Percentiles rank a stretch among this genome's conserved stretches.
Conservation (phyloP, 2,888 invertebrate genomes). For the Mesopsocus fuscifrons region DNA sequence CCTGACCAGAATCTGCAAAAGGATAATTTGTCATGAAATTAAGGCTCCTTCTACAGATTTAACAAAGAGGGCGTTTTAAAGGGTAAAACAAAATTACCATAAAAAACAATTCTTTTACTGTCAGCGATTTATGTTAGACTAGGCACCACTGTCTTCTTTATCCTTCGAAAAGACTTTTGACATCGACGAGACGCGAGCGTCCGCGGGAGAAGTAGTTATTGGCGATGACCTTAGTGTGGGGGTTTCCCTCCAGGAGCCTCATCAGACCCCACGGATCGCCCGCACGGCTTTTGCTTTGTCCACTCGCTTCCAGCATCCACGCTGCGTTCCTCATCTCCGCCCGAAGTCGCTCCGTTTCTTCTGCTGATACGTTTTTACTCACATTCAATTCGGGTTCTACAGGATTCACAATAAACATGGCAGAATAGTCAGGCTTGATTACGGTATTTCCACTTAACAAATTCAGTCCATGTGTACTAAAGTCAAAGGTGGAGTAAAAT, state of each 20-base stretch:
- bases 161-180: background rate
- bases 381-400: conserved; percentile 1
- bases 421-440: background rate
- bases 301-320: background rate
- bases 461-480: background rate
- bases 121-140: no score
- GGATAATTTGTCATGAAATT: no score
- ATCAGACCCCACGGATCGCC: background rate
- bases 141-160: no score
- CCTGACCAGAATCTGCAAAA: conserved; percentile 21
- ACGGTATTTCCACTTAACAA: background rate
- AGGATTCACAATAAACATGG: background rate
- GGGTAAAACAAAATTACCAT: no score
- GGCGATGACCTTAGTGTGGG: background rate
- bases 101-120: no score
- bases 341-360: background rate
- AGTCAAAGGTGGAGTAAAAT: conserved; percentile 4
- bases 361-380: background rate
- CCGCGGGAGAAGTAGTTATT: background rate
- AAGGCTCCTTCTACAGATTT: no score
- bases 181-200: background rate
- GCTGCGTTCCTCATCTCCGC: background rate
- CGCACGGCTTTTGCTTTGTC: background rate
- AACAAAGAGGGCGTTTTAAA: no score
- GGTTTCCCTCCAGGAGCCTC: background rate